Evolutionary conservation across 2,888 invertebrate genomes (phyloP).

Genomic region (Onthophagus sagittarius): DNA sequence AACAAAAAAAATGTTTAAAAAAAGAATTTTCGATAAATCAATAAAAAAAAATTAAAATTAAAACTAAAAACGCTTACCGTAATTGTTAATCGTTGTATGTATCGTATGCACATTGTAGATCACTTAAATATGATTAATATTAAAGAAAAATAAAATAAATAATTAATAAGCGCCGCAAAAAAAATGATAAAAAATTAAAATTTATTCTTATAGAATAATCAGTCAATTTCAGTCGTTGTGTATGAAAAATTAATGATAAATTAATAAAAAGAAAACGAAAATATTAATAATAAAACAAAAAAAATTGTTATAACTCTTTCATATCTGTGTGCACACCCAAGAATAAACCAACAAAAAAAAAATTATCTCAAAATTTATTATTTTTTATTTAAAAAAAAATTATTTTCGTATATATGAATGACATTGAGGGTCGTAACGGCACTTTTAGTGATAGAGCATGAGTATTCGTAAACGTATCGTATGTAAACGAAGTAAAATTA

Average conservation of each 20-base stretch:
- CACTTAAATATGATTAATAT: constrained; percentile 18
- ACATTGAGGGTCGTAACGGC: background rate
- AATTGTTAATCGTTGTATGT: constrained; percentile 21
- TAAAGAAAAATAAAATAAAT: constrained; percentile 27
- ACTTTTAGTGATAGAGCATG: background rate
- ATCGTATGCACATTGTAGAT: constrained; percentile 30
- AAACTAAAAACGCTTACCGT: background rate
- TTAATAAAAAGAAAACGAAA: background rate
- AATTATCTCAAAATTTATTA: too few relatives aligned
- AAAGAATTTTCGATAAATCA: background rate
- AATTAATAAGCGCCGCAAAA: constrained; percentile 29
- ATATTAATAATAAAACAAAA: background rate
- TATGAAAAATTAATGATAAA: background rate
- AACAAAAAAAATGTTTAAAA: background rate
- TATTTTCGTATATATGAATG: background rate
- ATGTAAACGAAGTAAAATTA: background rate
- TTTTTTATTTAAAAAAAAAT: too few relatives aligned
- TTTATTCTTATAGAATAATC: constrained; percentile 43
- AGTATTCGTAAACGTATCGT: background rate
- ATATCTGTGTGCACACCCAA: background rate
- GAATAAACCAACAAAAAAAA: too few relatives aligned
- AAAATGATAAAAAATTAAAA: constrained; percentile 30
- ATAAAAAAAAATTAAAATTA: background rate
- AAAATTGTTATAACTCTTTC: background rate
- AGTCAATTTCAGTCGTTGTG: constrained; percentile 33